Evolutionary conservation across 2,113 vertebrate genomes (phyloP).

Genomic region (Platycercus adscitus): DNA sequence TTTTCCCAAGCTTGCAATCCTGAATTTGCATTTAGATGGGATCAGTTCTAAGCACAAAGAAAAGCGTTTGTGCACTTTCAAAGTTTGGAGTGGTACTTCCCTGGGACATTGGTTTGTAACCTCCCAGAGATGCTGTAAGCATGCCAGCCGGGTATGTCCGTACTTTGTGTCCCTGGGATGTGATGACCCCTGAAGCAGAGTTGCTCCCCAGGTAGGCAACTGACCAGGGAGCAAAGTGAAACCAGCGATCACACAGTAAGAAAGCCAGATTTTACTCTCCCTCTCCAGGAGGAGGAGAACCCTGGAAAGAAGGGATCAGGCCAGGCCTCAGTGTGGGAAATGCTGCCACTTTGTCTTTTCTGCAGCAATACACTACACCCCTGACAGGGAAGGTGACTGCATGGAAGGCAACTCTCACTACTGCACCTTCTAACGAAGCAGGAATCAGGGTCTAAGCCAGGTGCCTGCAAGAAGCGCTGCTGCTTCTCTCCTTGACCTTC

Average conservation of each 20-base stretch:
- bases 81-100: not conserved
- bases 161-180: not conserved
- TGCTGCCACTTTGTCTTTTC: not conserved
- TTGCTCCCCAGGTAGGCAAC: rapidly evolving
- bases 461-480: not conserved
- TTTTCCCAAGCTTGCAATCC: not conserved
- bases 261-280: not conserved
- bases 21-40: not conserved
- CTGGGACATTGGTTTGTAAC: not conserved
- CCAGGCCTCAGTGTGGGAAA: not conserved
- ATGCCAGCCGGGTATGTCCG: not conserved
- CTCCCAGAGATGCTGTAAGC: not conserved
- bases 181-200: not conserved
- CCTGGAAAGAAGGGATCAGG: not conserved
- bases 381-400: not conserved
- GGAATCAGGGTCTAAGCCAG: not conserved
- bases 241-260: not conserved
- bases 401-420: not conserved
- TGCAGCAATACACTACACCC: not conserved
- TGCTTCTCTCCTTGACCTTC: not conserved
- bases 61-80: not conserved
- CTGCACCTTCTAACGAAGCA: not conserved
- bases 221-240: not conserved
- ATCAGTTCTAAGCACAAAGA: not conserved
- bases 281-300: not conserved